phyloP scores from a whole-genome alignment of 2,113 vertebrate genomes.

The Gambusia affinis region DNA sequence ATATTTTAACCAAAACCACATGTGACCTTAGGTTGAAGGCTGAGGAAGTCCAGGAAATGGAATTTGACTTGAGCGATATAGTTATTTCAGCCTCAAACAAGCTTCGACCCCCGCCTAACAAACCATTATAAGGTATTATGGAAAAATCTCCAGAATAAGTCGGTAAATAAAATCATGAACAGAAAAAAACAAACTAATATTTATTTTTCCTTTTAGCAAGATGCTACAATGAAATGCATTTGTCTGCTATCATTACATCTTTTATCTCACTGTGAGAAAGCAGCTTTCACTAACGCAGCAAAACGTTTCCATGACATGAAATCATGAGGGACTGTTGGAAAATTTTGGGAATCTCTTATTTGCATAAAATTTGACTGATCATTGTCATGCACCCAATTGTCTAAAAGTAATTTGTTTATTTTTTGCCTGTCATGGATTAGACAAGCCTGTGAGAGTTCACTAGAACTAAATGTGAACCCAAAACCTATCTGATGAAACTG shows the following conservation, averaged over 20 bases:
- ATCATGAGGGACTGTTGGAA: slow-evolving; percentile 33
- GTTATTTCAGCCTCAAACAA: too few species aligned
- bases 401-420: slow-evolving; percentile 42
- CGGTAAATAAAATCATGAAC: background rate
- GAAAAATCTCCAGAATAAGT: too few species aligned
- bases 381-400: slow-evolving; percentile 41
- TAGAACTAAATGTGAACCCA: slow-evolving; percentile 36
- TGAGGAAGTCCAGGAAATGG: too few species aligned
- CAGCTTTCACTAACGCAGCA: slow-evolving; percentile 30
- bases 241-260: background rate
- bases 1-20: too few species aligned
- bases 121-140: too few species aligned
- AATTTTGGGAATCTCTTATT: slow-evolving; percentile 52
- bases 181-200: background rate
- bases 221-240: background rate
- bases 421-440: slow-evolving; percentile 54
- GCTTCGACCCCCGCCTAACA: too few species aligned
- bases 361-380: slow-evolving; percentile 66
- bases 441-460: slow-evolving; percentile 28
- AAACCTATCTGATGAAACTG: slow-evolving; percentile 46
- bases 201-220: background rate
- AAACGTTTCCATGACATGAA: slow-evolving; percentile 26
- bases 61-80: too few species aligned
- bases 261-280: slow-evolving; percentile 9
- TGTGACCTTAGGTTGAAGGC: too few species aligned